Evolutionary conservation across 2,113 vertebrate species (phyloP).

Genomic region (Malurus cyaneus): DNA sequence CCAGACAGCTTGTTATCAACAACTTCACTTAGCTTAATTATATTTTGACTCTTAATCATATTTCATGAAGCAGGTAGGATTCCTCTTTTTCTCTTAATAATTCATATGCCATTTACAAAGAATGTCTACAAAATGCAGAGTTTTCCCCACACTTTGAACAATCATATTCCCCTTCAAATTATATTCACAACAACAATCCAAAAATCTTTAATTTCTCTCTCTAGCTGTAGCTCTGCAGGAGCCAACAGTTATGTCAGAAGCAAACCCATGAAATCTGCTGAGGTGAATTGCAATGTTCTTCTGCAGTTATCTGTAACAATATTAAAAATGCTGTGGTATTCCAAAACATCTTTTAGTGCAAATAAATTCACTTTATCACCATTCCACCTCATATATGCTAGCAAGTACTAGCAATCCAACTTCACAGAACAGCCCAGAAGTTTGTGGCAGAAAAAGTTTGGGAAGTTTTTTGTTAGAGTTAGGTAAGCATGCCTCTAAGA

Average conservation of each 20-base stretch:
- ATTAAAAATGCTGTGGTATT: not conserved
- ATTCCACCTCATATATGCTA: not conserved
- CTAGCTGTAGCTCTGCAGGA: not conserved
- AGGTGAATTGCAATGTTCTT: not conserved
- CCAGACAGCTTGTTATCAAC: not conserved
- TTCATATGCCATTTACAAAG: not conserved
- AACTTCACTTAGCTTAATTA: conserved; percentile 29
- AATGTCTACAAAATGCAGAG: not conserved
- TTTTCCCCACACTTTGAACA: not conserved
- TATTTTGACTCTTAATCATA: conserved; percentile 3
- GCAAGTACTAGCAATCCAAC: not conserved
- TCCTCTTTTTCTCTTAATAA: not conserved
- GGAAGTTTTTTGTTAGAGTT: not conserved
- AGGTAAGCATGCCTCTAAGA: not conserved
- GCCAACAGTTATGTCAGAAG: not conserved
- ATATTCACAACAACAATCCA: not conserved
- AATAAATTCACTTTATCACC: conserved; percentile 18
- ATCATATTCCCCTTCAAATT: not conserved
- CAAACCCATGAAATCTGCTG: not conserved
- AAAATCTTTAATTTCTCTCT: not conserved
- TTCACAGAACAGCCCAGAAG: not conserved
- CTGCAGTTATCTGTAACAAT: not conserved
- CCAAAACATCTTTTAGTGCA: not conserved
- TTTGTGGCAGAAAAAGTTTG: not conserved
- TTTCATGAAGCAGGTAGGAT: not conserved